These are phyloP conservation scores for Eucidaris tribuloides DNA, from an alignment of 35 echinoderm and acorn worm genomes.

Conservation along the genomic window DNA sequence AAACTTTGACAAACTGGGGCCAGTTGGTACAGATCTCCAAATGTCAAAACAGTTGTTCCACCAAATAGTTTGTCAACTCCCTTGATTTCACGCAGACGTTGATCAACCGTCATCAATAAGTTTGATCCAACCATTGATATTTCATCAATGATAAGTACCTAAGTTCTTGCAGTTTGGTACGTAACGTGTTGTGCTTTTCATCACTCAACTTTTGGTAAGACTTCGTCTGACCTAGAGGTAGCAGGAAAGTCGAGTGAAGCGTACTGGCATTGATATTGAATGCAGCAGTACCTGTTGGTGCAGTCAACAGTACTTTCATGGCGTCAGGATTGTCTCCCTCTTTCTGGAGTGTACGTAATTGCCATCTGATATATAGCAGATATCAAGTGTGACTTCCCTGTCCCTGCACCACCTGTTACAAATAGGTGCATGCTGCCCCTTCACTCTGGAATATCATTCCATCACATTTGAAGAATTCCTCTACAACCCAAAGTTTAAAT, in stretches of 20 bases:
- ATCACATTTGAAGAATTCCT: too few species aligned
- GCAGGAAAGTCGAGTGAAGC: conserved; percentile 14
- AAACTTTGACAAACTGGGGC: conserved; percentile 19
- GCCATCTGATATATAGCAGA: conserved; percentile 6
- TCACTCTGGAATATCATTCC: too few species aligned
- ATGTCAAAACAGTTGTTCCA: conserved; percentile 36
- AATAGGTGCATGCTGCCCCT: conserved; percentile 7
- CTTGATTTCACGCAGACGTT: conserved; percentile 46
- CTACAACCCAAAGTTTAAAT: too few species aligned
- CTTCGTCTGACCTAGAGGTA: conserved; percentile 1
- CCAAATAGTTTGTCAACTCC: conserved; percentile 27
- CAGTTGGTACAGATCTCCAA: conserved; percentile 60
- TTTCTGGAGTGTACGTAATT: conserved; percentile 15
- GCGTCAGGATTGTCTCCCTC: conserved; percentile 32
- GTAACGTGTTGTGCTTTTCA: conserved; percentile 39
- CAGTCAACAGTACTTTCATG: conserved; percentile 52
- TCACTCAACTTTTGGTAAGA: conserved; percentile 49
- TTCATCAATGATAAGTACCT: conserved; percentile 69
- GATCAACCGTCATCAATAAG: conserved; percentile 33
- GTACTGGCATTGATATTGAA: conserved; percentile 47
- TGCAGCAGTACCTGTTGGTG: conserved; percentile 71
- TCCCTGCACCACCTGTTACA: conserved; percentile 51
- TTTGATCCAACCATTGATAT: conserved; percentile 63
- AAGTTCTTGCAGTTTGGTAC: conserved; percentile 40
- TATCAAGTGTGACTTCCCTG: conserved; percentile 46